Evolutionary conservation across 2,113 vertebrate genomes (phyloP).

Genomic region (Labeo catla): DNA sequence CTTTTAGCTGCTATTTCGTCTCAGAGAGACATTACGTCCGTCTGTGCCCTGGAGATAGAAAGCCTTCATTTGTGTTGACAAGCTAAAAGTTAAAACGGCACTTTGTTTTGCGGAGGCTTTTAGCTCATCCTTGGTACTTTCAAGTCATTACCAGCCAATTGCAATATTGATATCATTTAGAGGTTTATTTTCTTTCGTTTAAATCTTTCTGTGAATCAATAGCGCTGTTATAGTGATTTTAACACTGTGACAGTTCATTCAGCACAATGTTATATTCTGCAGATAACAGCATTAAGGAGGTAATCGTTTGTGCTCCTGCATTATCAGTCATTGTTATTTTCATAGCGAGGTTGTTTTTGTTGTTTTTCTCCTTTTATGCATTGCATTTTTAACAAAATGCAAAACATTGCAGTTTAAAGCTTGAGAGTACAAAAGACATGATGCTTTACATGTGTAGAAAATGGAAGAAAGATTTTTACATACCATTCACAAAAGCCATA

Average conservation of each 20-base stretch:
- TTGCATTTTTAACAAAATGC: not conserved
- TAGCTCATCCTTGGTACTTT: conserved; percentile 5
- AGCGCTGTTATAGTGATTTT: conserved; percentile 17
- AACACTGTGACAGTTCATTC: conserved; percentile 20
- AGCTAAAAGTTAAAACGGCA: not conserved
- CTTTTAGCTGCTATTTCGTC: not conserved
- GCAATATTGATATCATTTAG: conserved; percentile 29
- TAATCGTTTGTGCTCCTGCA: not conserved
- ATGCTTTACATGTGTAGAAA: not conserved
- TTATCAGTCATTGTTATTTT: conserved; percentile 48
- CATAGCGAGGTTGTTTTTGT: not conserved
- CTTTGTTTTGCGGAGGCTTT: conserved; percentile 1
- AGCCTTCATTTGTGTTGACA: conserved; percentile 16
- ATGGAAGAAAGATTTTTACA: not conserved
- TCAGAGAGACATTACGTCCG: not conserved
- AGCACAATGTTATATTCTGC: conserved; percentile 45
- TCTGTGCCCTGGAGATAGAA: conserved; percentile 12
- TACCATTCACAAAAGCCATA: not conserved
- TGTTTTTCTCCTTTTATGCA: not conserved
- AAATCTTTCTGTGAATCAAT: conserved; percentile 22
- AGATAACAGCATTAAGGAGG: not conserved
- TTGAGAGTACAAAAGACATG: not conserved
- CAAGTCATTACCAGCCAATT: conserved; percentile 28
- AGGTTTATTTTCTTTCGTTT: conserved; percentile 7
- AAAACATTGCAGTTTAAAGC: not conserved